These are phyloP conservation scores for Tetrao urogallus DNA, from an alignment of 2,113 vertebrate species.

Conservation along the genomic window DNA sequence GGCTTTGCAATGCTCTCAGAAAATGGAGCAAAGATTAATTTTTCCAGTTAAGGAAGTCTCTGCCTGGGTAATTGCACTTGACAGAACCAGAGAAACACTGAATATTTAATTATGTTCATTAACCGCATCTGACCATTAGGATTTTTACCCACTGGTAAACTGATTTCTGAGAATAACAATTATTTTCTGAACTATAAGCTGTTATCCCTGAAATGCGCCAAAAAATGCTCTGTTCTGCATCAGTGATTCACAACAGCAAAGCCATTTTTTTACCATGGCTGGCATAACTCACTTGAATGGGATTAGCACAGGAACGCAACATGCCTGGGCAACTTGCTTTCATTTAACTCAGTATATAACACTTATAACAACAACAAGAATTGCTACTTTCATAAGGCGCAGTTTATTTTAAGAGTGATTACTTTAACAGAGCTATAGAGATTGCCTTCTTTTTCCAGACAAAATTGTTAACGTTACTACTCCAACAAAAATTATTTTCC, in stretches of 20 bases:
- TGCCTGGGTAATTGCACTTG: conserved; percentile 31
- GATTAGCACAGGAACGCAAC: background rate
- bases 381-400: background rate
- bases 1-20: background rate
- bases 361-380: background rate
- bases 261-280: conserved; percentile 64
- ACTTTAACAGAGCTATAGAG: background rate
- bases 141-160: conserved; percentile 22
- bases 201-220: background rate
- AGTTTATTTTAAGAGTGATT: background rate
- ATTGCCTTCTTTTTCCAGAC: background rate
- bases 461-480: background rate
- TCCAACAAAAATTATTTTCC: background rate
- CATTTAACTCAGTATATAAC: background rate
- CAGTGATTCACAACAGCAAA: background rate
- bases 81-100: conserved; percentile 15
- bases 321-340: background rate
- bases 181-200: background rate
- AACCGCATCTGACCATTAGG: background rate
- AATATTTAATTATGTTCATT: conserved; percentile 47
- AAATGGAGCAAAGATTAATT: conserved; percentile 55
- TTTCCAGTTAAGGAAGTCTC: background rate
- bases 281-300: background rate
- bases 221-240: background rate
- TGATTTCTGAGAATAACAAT: background rate